Conservation (phyloP, 1,140 invertebrate genomes). For the Mercenaria mercenaria region DNA sequence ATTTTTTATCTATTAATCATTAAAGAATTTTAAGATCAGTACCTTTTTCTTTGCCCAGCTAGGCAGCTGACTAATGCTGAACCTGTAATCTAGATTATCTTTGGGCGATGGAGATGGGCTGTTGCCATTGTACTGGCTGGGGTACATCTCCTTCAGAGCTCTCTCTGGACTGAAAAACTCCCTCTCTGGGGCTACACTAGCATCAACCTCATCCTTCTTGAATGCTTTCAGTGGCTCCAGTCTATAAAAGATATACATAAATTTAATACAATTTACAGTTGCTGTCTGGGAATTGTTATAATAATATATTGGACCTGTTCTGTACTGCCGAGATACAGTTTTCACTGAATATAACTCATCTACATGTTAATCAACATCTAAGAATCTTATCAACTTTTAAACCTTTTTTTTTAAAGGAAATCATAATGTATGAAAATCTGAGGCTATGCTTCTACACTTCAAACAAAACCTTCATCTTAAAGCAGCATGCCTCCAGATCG, state of each 20-base stretch:
- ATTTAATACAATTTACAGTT: background rate
- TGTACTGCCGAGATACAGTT: background rate
- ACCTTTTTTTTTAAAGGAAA: too few relatives aligned
- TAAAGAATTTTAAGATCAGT: too few relatives aligned
- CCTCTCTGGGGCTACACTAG: background rate
- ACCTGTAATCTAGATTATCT: slow-evolving; percentile 87
- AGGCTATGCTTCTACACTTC: too few relatives aligned
- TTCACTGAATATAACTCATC: too few relatives aligned
- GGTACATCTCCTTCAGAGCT: slow-evolving; percentile 40
- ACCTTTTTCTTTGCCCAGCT: slow-evolving; percentile 96
- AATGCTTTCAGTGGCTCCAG: slow-evolving; percentile 32
- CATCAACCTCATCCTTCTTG: slow-evolving; percentile 32
- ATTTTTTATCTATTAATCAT: too few relatives aligned
- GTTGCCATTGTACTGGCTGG: background rate
- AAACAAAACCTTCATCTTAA: too few relatives aligned
- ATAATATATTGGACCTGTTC: background rate
- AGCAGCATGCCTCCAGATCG: too few relatives aligned
- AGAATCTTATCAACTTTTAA: too few relatives aligned
- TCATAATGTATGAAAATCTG: too few relatives aligned
- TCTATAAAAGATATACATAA: slow-evolving; percentile 44
- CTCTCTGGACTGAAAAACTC: slow-evolving; percentile 50
- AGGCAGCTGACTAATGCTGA: slow-evolving; percentile 93
- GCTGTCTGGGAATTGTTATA: too few relatives aligned
- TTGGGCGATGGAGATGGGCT: background rate
- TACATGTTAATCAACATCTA: too few relatives aligned